phyloP scores from a whole-genome alignment of 1,140 invertebrate species.

The Pemphigus obesinymphae region DNA sequence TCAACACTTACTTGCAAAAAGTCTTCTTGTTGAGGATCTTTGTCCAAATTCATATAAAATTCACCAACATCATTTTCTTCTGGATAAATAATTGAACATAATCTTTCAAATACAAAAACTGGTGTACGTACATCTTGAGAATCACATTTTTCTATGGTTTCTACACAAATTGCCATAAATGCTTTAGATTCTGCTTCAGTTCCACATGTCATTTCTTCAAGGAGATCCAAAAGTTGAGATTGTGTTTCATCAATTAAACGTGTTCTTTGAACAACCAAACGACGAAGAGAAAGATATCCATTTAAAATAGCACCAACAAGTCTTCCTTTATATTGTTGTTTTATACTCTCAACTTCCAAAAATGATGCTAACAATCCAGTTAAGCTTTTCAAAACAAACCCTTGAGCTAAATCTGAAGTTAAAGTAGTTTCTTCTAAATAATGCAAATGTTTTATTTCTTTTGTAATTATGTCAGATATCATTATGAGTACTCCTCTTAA shows the following conservation, averaged over 20 bases:
- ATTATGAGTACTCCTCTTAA: slow-evolving; percentile 77
- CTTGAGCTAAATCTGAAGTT: slow-evolving; percentile 89
- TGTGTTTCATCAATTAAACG: slow-evolving; percentile 94
- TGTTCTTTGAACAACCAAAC: slow-evolving; percentile 89
- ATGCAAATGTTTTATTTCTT: slow-evolving; percentile 81
- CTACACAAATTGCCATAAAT: slow-evolving; percentile 95
- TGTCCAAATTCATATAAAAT: slow-evolving; percentile 93
- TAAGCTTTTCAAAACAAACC: slow-evolving; percentile 79
- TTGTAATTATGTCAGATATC: slow-evolving; percentile 78
- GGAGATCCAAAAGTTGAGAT: slow-evolving; percentile 85
- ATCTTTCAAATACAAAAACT: slow-evolving; percentile 93
- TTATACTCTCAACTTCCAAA: slow-evolving; percentile 73
- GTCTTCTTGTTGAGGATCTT: slow-evolving; percentile 97
- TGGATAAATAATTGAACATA: slow-evolving; percentile 96
- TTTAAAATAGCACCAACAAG: slow-evolving; percentile 85
- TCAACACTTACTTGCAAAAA: slow-evolving; percentile 71
- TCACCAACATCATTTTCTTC: slow-evolving; percentile 95
- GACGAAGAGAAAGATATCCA: slow-evolving; percentile 85
- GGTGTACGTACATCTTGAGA: slow-evolving; percentile 90
- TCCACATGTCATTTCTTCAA: slow-evolving; percentile 95
- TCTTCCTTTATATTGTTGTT: slow-evolving; percentile 82
- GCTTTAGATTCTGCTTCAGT: slow-evolving; percentile 93
- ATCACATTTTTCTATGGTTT: slow-evolving; percentile 90
- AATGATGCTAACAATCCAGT: slow-evolving; percentile 82
- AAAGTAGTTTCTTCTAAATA: slow-evolving; percentile 83